phyloP scores from a whole-genome alignment of 2,797 vertebrate species.

The Heterohyrax brucei region DNA sequence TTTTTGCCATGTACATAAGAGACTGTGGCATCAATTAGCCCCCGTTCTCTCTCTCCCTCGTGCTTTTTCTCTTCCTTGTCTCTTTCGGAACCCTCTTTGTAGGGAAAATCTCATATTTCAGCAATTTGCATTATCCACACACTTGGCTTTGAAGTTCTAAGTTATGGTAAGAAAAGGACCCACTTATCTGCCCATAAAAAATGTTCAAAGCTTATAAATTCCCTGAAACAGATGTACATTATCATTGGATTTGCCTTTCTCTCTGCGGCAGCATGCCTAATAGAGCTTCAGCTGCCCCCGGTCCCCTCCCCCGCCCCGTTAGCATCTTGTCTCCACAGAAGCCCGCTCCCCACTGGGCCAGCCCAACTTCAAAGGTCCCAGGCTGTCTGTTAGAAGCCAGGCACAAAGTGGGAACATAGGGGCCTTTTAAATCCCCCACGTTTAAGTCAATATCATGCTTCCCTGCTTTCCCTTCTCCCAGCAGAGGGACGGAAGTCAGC shows the following conservation, averaged over 20 bases:
- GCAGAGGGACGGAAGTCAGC: slow-evolving; percentile 91
- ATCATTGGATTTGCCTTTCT: slow-evolving; percentile 98
- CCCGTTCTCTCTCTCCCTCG: slow-evolving; percentile 91
- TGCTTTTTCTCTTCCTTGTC: slow-evolving; percentile 87
- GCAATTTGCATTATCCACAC: slow-evolving; percentile 99
- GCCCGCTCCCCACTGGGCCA: slow-evolving; percentile 95
- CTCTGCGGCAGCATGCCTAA: slow-evolving; percentile 96
- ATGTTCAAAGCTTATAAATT: slow-evolving; percentile 99
- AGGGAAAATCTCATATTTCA: slow-evolving; percentile 95
- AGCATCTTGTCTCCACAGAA: slow-evolving; percentile 92
- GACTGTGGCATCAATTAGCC: slow-evolving; percentile 97
- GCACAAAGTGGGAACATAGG: slow-evolving; percentile 95
- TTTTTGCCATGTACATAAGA: slow-evolving; percentile 95
- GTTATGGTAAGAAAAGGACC: slow-evolving; percentile 98
- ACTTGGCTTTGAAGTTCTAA: slow-evolving; percentile 99
- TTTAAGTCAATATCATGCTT: slow-evolving; percentile 95
- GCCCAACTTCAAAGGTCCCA: slow-evolving; percentile 98
- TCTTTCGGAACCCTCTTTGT: slow-evolving; percentile 95
- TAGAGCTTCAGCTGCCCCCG: slow-evolving; percentile 95
- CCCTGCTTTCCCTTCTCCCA: slow-evolving; percentile 88
- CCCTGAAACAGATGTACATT: slow-evolving; percentile 99
- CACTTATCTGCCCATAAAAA: slow-evolving; percentile 98
- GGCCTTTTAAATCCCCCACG: slow-evolving; percentile 95
- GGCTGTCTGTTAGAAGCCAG: slow-evolving; percentile 97
- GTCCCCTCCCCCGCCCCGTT: slow-evolving; percentile 94